Conservation (phyloP, 2,888 invertebrate genomes). For the Erebia ligea region DNA sequence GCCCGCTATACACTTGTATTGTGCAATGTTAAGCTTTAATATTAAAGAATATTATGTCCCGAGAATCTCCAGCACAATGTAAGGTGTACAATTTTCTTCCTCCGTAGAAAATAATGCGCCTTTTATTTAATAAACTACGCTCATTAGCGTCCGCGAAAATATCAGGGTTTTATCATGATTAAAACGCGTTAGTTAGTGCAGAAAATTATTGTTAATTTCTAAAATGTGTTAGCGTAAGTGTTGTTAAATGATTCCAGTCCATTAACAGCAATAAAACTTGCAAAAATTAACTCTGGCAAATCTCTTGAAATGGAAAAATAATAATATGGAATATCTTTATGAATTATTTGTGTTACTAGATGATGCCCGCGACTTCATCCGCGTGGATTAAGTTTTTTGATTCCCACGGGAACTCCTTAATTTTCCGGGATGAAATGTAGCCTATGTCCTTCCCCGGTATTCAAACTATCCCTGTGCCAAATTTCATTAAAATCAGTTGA, state of each 20-base stretch:
- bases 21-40: constrained; percentile 28
- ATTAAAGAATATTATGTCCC: constrained; percentile 27
- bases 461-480: no score
- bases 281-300: no score
- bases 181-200: constrained; percentile 10
- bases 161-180: constrained; percentile 19
- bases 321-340: background rate
- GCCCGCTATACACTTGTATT: constrained; percentile 1
- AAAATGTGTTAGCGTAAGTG: background rate
- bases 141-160: constrained; percentile 25
- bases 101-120: constrained; percentile 23
- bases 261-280: no score
- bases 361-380: no score
- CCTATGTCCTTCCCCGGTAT: no score
- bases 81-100: constrained; percentile 31
- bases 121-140: constrained; percentile 31
- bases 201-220: background rate
- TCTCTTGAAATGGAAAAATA: no score
- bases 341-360: background rate
- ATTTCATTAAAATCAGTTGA: no score
- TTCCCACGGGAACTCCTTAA: no score
- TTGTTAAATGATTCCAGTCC: no score
- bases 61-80: constrained; percentile 20
- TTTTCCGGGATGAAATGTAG: no score
- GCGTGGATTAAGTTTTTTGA: no score